phyloP scores from a whole-genome alignment of 2,888 invertebrate genomes.

The Apamea epomidion region DNA sequence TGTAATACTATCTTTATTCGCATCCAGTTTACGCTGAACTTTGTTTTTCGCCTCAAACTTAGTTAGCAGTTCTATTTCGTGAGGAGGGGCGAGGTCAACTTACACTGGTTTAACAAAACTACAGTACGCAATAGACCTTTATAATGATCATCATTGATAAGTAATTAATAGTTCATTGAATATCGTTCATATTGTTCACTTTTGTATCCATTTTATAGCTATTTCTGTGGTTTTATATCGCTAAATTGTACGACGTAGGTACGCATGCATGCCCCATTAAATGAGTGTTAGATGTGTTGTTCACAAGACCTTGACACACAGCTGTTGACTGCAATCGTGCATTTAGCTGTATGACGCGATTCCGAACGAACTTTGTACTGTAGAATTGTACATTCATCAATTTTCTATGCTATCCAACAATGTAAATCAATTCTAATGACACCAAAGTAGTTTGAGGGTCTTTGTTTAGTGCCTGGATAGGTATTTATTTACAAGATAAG shows the following conservation, averaged over 20 bases:
- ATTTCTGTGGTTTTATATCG: not conserved
- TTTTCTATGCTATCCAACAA: not conserved
- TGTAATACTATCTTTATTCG: slow-evolving; percentile 31
- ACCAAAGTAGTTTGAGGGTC: not conserved
- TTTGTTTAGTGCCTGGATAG: not conserved
- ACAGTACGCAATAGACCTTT: slow-evolving; percentile 43
- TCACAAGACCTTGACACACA: slow-evolving; percentile 39
- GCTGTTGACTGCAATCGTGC: slow-evolving; percentile 26
- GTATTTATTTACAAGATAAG: not conserved
- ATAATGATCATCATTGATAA: slow-evolving; percentile 6
- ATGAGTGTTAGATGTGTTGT: not conserved
- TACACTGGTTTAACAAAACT: slow-evolving; percentile 6
- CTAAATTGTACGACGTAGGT: not conserved
- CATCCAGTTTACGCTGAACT: slow-evolving; percentile 49
- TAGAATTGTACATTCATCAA: slow-evolving; percentile 2
- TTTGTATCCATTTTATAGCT: not conserved
- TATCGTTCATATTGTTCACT: not conserved
- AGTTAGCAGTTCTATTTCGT: not conserved
- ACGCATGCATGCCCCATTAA: too few relatives aligned
- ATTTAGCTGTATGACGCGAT: slow-evolving; percentile 15
- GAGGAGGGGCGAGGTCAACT: slow-evolving; percentile 33
- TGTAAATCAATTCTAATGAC: not conserved
- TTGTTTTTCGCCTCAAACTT: slow-evolving; percentile 12
- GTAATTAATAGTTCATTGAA: not conserved
- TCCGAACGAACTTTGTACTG: slow-evolving; percentile 37